Conservation (phyloP, 2,888 invertebrate genomes). For the Morpho helenor region DNA sequence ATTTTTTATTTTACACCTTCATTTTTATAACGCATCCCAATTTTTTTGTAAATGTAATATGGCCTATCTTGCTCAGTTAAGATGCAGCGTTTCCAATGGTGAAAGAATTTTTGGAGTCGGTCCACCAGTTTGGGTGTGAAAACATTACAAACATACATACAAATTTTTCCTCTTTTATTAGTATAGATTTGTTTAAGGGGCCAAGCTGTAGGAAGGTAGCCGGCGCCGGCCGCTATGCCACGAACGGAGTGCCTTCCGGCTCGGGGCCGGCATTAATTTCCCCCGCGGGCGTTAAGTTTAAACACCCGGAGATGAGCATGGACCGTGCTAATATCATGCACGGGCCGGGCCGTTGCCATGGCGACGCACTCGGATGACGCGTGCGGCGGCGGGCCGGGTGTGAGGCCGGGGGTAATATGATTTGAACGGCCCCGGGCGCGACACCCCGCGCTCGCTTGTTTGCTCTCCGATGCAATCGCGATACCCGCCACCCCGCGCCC, state of each 20-base stretch:
- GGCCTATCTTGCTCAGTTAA: too few relatives aligned
- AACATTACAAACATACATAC: too few relatives aligned
- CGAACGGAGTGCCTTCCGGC: conserved; percentile 60
- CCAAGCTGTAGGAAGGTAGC: conserved; percentile 3
- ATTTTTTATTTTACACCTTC: too few relatives aligned
- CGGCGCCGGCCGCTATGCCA: conserved; percentile 30
- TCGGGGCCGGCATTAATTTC: conserved; percentile 75
- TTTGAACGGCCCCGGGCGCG: conserved; percentile 68
- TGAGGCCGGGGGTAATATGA: conserved; percentile 76
- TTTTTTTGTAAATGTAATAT: too few relatives aligned
- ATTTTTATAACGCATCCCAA: too few relatives aligned
- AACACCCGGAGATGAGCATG: conserved; percentile 77
- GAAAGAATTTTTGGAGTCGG: too few relatives aligned
- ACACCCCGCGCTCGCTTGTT: conserved; percentile 73
- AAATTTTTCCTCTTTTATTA: too few relatives aligned
- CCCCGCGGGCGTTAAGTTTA: conserved; percentile 71
- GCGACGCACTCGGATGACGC: conserved; percentile 85
- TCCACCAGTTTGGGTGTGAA: too few relatives aligned
- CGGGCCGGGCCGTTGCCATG: conserved; percentile 83
- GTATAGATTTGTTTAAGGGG: neutral
- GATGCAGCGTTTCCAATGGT: too few relatives aligned
- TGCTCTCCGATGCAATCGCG: conserved; percentile 79
- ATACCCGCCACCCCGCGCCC: conserved; percentile 55
- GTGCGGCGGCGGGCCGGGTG: conserved; percentile 69
- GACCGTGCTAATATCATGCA: conserved; percentile 78